A percentile compares a stretch with the other conserved stretches of the same genome.
Evolutionary conservation across 2,113 vertebrate genomes (phyloP).

Genomic region (Bubo blakistoni): DNA sequence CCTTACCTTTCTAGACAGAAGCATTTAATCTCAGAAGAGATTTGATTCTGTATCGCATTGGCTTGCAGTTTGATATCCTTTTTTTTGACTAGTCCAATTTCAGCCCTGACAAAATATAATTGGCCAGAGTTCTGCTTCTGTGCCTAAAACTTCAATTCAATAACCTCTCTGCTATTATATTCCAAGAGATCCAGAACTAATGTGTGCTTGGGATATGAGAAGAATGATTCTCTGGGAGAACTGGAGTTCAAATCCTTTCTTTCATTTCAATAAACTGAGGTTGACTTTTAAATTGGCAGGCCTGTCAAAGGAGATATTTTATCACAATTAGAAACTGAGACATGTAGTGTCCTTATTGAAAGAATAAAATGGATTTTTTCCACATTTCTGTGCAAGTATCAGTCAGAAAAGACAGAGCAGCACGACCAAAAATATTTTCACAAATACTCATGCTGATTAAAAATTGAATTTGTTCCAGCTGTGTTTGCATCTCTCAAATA

Average conservation of each 20-base stretch:
- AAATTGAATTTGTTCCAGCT: not conserved
- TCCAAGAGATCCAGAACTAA: conserved; percentile 57
- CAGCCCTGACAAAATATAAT: conserved; percentile 37
- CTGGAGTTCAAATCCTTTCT: conserved; percentile 52
- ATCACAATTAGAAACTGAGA: conserved; percentile 46
- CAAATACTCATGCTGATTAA: not conserved
- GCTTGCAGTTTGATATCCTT: not conserved
- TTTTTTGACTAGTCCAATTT: conserved; percentile 35
- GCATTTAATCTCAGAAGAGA: conserved; percentile 6
- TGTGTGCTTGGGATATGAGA: conserved; percentile 41
- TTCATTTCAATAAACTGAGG: conserved; percentile 48
- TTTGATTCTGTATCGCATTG: not conserved
- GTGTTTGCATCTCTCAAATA: conserved; percentile 5
- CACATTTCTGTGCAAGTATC: not conserved
- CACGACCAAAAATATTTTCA: not conserved
- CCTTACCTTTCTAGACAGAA: conserved; percentile 1
- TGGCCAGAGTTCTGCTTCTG: conserved; percentile 29
- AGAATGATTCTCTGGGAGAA: conserved; percentile 29
- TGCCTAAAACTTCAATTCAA: conserved; percentile 59
- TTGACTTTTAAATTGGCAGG: conserved; percentile 38
- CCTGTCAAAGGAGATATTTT: conserved; percentile 33
- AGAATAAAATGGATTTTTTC: not conserved
- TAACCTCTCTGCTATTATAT: conserved; percentile 53
- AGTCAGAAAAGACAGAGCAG: not conserved
- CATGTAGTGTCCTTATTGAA: not conserved